Percentiles rank a stretch among this genome's conserved stretches.
Evolutionary conservation across 2,888 invertebrate genomes (phyloP).

Genomic region (Thereva unica): DNA sequence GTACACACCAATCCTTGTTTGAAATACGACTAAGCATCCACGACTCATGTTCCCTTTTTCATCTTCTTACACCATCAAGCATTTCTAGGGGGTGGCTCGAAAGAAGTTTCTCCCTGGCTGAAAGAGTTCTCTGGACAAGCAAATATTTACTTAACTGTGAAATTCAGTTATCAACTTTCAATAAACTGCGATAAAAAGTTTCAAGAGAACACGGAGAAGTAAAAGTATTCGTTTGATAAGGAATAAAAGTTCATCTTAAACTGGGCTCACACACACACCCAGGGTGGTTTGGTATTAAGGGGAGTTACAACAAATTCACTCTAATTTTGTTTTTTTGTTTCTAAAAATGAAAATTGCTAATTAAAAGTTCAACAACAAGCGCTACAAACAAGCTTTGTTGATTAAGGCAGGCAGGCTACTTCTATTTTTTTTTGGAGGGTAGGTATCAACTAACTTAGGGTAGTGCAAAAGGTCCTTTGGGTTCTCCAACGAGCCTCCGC

Average conservation of each 20-base stretch:
- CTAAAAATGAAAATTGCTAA: not conserved
- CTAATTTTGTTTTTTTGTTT: not conserved
- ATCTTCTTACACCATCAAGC: not conserved
- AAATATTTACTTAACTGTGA: constrained; percentile 35
- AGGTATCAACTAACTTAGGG: too few species aligned
- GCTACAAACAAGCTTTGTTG: not conserved
- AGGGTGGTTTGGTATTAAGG: not conserved
- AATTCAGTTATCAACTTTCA: constrained; percentile 33
- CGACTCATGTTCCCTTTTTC: too few species aligned
- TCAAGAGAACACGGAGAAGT: constrained; percentile 7
- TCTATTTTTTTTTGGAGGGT: too few species aligned
- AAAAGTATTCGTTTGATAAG: too few species aligned
- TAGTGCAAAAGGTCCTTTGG: too few species aligned
- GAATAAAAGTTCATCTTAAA: too few species aligned
- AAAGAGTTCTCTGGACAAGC: constrained; percentile 29
- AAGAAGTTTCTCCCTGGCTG: constrained; percentile 11
- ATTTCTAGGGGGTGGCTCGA: not conserved
- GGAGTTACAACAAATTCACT: not conserved
- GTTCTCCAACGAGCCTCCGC: too few species aligned
- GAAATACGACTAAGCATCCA: constrained; percentile 5
- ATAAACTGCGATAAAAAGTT: constrained; percentile 33
- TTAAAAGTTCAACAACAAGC: constrained; percentile 23
- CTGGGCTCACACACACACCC: too few species aligned
- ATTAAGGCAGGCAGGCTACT: too few species aligned
- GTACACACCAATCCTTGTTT: not conserved